Conservation (phyloP, 2,113 vertebrate species). For the Spheniscus mendiculus region DNA sequence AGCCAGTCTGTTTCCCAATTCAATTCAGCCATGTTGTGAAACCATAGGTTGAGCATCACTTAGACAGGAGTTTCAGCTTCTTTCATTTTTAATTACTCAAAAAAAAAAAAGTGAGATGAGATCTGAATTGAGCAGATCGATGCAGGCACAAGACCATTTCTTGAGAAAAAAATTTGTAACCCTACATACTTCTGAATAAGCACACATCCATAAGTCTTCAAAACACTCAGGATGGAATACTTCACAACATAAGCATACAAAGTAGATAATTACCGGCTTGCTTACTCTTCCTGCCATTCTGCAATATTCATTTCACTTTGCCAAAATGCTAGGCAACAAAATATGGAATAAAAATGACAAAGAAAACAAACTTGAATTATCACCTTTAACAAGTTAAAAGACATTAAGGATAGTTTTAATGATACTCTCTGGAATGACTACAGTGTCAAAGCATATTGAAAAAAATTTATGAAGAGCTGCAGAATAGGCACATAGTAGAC, state of each 20-base stretch:
- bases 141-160: not conserved
- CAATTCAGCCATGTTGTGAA: not conserved
- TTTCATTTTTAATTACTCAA: not conserved
- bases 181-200: not conserved
- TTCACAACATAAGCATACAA: not conserved
- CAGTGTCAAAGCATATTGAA: not conserved
- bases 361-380: not conserved
- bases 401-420: not conserved
- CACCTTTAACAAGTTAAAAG: not conserved
- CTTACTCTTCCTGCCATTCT: not conserved
- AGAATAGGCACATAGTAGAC: not conserved
- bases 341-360: not conserved
- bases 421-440: not conserved
- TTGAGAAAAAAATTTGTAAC: not conserved
- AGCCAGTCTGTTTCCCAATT: not conserved
- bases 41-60: not conserved
- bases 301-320: not conserved
- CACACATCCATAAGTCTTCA: not conserved
- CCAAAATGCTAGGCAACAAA: not conserved
- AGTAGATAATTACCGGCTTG: slow-evolving; percentile 13
- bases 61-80: not conserved
- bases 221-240: not conserved
- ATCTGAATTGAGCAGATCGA: not conserved
- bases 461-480: not conserved
- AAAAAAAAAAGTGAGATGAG: not conserved